Conservation (phyloP, 2,888 invertebrate species). For the Polyploca ridens region DNA sequence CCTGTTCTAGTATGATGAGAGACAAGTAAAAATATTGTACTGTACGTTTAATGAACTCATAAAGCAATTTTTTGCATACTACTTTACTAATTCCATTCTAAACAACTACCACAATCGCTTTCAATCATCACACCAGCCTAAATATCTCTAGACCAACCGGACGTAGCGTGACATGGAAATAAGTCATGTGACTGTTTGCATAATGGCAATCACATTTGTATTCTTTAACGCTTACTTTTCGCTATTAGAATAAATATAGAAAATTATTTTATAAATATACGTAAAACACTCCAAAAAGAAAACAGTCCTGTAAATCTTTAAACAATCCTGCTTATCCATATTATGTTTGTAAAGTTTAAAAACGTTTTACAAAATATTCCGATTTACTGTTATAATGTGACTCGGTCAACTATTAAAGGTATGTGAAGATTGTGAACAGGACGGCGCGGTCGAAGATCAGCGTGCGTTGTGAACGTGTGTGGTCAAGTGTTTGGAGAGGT, state of each 20-base stretch:
- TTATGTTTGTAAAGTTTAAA: conserved; percentile 77
- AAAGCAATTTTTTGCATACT: not conserved
- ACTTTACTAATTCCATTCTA: not conserved
- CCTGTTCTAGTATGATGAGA: conserved; percentile 32
- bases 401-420: conserved; percentile 61
- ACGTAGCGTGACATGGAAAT: conserved; percentile 45
- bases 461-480: conserved; percentile 93
- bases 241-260: conserved; percentile 64
- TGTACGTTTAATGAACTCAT: conserved; percentile 16
- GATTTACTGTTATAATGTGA: conserved; percentile 72
- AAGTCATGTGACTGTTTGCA: conserved; percentile 45
- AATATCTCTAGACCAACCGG: conserved; percentile 8
- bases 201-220: conserved; percentile 45
- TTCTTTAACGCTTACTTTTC: conserved; percentile 31
- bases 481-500: conserved; percentile 95
- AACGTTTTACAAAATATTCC: conserved; percentile 82
- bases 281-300: conserved; percentile 77
- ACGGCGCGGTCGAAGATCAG: conserved; percentile 69
- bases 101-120: conserved; percentile 9
- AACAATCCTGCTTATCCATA: conserved; percentile 75
- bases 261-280: conserved; percentile 74
- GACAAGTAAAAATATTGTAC: conserved; percentile 24
- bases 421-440: conserved; percentile 53
- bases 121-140: not conserved
- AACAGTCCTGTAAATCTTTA: conserved; percentile 73